phyloP scores from a whole-genome alignment of 2,113 vertebrate genomes.

The Tyto alba region DNA sequence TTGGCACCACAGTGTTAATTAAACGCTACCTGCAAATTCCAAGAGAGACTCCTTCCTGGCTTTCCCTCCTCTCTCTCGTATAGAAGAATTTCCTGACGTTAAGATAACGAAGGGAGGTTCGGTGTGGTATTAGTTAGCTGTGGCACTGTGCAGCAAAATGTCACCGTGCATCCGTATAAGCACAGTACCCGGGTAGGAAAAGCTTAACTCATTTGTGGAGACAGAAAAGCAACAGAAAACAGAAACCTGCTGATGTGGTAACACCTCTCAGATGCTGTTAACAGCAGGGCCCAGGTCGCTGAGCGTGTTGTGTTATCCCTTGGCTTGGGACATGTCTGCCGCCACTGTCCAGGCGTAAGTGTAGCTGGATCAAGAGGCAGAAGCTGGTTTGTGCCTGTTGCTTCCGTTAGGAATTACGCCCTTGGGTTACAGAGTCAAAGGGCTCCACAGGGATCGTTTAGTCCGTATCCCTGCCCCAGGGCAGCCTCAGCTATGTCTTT shows the following conservation, averaged over 20 bases:
- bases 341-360: background rate
- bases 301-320: background rate
- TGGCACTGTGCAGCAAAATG: background rate
- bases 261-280: background rate
- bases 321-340: background rate
- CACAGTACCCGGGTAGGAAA: background rate
- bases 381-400: background rate
- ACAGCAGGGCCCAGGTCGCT: background rate
- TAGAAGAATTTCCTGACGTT: background rate
- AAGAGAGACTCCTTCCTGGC: background rate
- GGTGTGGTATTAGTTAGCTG: background rate
- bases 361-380: background rate
- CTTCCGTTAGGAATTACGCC: background rate
- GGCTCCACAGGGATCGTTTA: background rate
- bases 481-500: background rate
- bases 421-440: background rate
- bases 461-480: background rate
- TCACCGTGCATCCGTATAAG: background rate
- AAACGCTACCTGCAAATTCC: slow-evolving; percentile 4
- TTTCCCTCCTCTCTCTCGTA: background rate
- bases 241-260: background rate
- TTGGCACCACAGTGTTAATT: slow-evolving; percentile 9
- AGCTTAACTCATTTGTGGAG: background rate
- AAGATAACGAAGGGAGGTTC: background rate
- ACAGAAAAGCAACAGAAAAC: background rate